These are phyloP conservation scores for Aphidius ervi DNA, from an alignment of 1,140 invertebrate genomes.

Conservation along the genomic window DNA sequence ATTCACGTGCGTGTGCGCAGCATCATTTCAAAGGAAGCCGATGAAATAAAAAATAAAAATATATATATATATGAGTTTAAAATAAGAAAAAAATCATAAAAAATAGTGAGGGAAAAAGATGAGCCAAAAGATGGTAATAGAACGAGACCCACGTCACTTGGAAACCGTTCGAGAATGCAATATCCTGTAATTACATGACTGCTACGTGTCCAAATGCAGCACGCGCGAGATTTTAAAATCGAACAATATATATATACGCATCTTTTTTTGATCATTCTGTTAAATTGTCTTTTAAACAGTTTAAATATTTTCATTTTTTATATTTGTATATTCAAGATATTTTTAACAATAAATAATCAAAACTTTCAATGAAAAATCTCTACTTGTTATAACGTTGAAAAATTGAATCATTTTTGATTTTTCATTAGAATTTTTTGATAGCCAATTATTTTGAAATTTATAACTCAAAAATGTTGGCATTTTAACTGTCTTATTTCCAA, in stretches of 20 bases:
- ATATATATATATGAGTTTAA: neutral
- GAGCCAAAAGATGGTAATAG: slow-evolving; percentile 6
- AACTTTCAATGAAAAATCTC: no score
- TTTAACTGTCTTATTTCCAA: no score
- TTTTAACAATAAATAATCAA: no score
- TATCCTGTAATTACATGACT: slow-evolving; percentile 30
- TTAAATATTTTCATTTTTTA: no score
- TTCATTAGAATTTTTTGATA: no score
- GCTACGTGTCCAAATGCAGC: slow-evolving; percentile 15
- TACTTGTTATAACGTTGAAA: no score
- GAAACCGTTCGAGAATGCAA: slow-evolving; percentile 28
- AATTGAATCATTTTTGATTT: no score
- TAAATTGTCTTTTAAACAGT: no score
- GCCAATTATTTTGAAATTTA: no score
- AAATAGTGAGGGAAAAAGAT: slow-evolving; percentile 7
- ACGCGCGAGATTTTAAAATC: slow-evolving; percentile 14
- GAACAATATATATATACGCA: slow-evolving; percentile 8
- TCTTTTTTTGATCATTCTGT: neutral
- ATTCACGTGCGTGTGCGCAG: neutral
- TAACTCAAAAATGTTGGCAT: no score
- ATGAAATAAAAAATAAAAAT: slow-evolving; percentile 1
- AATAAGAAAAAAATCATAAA: neutral
- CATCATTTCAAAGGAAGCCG: slow-evolving; percentile 7
- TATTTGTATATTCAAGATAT: no score
- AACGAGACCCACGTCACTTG: slow-evolving; percentile 25